Conservation (phyloP, 2,113 vertebrate species). For the Donacobius atricapilla region DNA sequence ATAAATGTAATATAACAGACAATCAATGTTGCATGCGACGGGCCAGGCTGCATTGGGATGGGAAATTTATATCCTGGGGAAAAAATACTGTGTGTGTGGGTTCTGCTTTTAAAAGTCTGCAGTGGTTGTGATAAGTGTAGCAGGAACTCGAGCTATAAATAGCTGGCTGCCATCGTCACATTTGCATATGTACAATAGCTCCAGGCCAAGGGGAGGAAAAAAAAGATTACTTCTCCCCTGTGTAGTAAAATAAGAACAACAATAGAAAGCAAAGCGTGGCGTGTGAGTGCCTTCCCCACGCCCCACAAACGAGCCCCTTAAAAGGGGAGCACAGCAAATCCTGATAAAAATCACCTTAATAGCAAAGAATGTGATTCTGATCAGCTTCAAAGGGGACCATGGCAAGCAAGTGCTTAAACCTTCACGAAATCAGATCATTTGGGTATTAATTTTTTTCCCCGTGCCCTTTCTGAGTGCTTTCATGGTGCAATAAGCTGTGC, state of each 20-base stretch:
- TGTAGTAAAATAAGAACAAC: slow-evolving; percentile 57
- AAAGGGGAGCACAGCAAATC: slow-evolving; percentile 13
- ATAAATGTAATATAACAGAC: slow-evolving; percentile 99
- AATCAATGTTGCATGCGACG: slow-evolving; percentile 98
- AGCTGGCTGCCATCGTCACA: slow-evolving; percentile 71
- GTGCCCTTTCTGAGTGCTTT: neutral
- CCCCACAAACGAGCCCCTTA: neutral
- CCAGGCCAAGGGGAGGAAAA: slow-evolving; percentile 60
- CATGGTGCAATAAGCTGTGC: neutral
- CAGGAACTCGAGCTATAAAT: slow-evolving; percentile 77
- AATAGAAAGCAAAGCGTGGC: slow-evolving; percentile 47
- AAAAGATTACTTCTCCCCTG: slow-evolving; percentile 62
- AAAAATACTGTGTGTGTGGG: slow-evolving; percentile 51
- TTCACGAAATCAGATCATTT: slow-evolving; percentile 11
- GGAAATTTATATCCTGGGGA: slow-evolving; percentile 83
- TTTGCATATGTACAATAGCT: slow-evolving; percentile 82
- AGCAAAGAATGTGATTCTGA: slow-evolving; percentile 43
- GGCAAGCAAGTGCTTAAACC: neutral
- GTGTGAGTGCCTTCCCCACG: slow-evolving; percentile 3
- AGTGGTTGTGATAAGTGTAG: slow-evolving; percentile 74
- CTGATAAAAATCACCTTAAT: slow-evolving; percentile 55
- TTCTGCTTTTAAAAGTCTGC: slow-evolving; percentile 75
- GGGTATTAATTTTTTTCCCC: neutral
- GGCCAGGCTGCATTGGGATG: slow-evolving; percentile 79
- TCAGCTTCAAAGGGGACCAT: slow-evolving; percentile 17